phyloP scores from a whole-genome alignment of 2,113 vertebrate genomes.

The Astur gentilis region DNA sequence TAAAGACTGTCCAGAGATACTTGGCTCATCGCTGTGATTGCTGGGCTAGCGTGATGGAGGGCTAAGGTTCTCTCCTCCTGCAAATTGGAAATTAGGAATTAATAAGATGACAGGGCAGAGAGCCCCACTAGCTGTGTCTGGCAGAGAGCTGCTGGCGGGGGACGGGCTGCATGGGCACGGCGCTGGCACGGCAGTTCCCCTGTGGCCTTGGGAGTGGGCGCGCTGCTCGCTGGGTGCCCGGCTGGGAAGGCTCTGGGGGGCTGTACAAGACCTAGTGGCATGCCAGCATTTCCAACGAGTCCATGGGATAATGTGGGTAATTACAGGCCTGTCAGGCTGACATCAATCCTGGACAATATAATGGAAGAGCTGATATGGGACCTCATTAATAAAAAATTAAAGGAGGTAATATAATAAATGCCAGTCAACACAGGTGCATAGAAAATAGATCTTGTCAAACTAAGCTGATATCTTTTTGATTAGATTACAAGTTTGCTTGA shows the following conservation, averaged over 20 bases:
- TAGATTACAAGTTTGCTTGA: neutral
- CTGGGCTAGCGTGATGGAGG: conserved; percentile 68
- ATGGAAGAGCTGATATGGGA: neutral
- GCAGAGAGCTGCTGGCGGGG: neutral
- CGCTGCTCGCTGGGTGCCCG: fast-evolving
- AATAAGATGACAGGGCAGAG: conserved; percentile 65
- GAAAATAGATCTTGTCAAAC: neutral
- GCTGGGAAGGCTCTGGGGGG: neutral
- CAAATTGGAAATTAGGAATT: conserved; percentile 79
- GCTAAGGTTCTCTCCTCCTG: conserved; percentile 70
- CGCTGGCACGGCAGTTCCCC: neutral
- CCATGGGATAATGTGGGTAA: neutral
- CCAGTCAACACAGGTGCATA: neutral
- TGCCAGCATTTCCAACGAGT: neutral
- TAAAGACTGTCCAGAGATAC: conserved; percentile 76
- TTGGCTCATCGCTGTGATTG: conserved; percentile 76
- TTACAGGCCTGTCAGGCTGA: neutral
- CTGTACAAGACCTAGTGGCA: fast-evolving
- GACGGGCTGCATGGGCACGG: neutral
- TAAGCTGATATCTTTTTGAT: neutral
- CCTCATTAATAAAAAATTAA: neutral
- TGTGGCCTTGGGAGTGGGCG: fast-evolving
- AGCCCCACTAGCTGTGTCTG: neutral
- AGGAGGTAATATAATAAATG: neutral
- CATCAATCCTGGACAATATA: neutral